A percentile compares a stretch with the other conserved stretches of the same genome.
Conservation (phyloP, 2,797 vertebrate genomes). For the Phalanger gymnotis region DNA sequence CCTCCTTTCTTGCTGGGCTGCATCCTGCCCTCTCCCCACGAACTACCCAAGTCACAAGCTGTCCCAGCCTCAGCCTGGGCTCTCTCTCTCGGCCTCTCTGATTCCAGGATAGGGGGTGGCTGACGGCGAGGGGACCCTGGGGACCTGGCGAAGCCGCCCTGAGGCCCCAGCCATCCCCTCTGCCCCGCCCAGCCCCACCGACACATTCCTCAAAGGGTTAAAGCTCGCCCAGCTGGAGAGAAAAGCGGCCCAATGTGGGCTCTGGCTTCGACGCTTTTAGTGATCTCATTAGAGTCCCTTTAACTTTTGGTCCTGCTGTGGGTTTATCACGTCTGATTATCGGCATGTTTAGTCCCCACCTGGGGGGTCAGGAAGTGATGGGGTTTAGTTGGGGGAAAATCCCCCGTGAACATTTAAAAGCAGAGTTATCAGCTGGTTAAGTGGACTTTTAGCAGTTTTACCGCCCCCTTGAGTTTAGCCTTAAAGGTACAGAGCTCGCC, state of each 20-base stretch:
- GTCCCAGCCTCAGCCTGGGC: constrained; percentile 72
- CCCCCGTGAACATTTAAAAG: constrained; percentile 81
- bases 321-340: constrained; percentile 80
- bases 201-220: constrained; percentile 91
- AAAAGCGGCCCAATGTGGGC: constrained; percentile 59
- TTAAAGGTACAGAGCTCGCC: constrained; percentile 83
- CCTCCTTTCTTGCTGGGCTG: too few species aligned
- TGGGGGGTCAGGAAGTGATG: constrained; percentile 64
- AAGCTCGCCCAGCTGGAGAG: constrained; percentile 81
- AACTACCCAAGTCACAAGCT: constrained; percentile 53
- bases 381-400: constrained; percentile 73
- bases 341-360: constrained; percentile 73
- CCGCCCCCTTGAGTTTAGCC: constrained; percentile 79
- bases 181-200: background rate
- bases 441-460: constrained; percentile 86
- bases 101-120: constrained; percentile 31
- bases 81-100: constrained; percentile 66
- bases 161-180: constrained; percentile 8
- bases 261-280: constrained; percentile 73
- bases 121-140: constrained; percentile 28
- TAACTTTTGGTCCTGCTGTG: constrained; percentile 78
- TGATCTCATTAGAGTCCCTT: constrained; percentile 78
- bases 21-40: background rate
- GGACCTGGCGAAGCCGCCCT: constrained; percentile 32
- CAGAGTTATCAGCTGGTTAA: constrained; percentile 91